These are phyloP conservation scores for Beris chalybata DNA, from an alignment of 2,888 invertebrate genomes.

Conservation along the genomic window DNA sequence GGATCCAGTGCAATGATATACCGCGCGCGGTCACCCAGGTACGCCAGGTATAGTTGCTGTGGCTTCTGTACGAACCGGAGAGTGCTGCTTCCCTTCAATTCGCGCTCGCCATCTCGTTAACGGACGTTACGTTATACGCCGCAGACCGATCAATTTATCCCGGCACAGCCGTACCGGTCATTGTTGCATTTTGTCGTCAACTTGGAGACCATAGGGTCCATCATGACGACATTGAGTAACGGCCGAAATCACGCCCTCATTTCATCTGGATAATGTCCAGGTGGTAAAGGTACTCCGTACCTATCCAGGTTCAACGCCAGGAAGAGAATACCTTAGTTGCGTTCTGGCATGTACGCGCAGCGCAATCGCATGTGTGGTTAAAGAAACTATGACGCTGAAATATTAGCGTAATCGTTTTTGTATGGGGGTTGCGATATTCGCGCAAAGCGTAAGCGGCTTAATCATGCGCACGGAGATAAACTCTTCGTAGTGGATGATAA, in stretches of 20 bases:
- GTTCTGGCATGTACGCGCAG: too few species aligned
- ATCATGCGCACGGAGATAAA: constrained; percentile 36
- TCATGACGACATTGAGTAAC: constrained; percentile 36
- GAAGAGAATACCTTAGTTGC: too few species aligned
- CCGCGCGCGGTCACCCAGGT: background rate
- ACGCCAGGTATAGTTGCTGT: too few species aligned
- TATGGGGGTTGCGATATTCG: constrained; percentile 13
- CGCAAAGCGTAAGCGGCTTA: constrained; percentile 39
- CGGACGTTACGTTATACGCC: constrained; percentile 4
- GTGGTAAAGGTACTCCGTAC: background rate
- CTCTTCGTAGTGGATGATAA: constrained; percentile 34
- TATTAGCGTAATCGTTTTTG: constrained; percentile 20
- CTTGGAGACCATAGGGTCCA: constrained; percentile 1
- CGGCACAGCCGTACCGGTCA: background rate
- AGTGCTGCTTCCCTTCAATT: too few species aligned
- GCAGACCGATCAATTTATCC: background rate
- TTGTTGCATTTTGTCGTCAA: constrained; percentile 37
- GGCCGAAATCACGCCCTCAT: constrained; percentile 40
- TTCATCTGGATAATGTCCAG: constrained; percentile 32
- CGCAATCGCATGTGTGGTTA: background rate
- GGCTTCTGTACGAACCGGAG: too few species aligned
- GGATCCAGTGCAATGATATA: background rate
- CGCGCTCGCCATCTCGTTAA: too few species aligned
- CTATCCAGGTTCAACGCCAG: too few species aligned
- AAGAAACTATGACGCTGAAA: constrained; percentile 30